Conservation (phyloP, 2,797 vertebrate species). For the Delichon dasypus region DNA sequence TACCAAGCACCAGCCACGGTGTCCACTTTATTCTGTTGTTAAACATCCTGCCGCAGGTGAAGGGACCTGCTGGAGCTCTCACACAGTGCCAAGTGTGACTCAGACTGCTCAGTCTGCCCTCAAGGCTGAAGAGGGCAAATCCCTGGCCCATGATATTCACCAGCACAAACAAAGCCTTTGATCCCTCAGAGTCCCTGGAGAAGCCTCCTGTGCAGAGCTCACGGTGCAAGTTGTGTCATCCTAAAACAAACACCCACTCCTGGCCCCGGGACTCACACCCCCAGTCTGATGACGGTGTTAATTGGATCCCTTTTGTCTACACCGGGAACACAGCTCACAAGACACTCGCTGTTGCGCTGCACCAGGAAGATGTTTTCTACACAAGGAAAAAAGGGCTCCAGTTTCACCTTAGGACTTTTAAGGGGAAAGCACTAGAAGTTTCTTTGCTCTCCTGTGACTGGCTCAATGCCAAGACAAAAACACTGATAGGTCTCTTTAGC, state of each 20-base stretch:
- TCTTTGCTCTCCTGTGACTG: background rate
- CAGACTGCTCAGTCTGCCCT: background rate
- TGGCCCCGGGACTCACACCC: background rate
- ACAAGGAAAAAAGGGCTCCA: background rate
- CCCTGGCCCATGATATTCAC: background rate
- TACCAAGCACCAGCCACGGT: background rate
- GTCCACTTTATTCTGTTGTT: background rate
- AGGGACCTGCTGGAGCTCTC: background rate
- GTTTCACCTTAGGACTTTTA: background rate
- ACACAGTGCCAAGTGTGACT: background rate
- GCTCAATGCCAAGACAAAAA: background rate
- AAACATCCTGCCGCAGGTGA: background rate
- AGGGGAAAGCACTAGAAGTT: background rate
- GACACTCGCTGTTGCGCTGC: background rate
- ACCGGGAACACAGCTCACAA: background rate
- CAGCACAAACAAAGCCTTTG: background rate
- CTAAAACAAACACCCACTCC: background rate
- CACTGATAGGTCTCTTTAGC: background rate
- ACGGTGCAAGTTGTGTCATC: background rate
- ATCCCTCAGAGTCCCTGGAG: background rate
- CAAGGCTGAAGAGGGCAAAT: background rate
- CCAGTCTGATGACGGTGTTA: background rate
- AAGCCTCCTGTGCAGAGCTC: background rate
- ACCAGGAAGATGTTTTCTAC: background rate
- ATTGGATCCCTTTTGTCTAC: background rate